Evolutionary conservation across 2,888 invertebrate species (phyloP).

Genomic region (Bembecia ichneumoniformis): DNA sequence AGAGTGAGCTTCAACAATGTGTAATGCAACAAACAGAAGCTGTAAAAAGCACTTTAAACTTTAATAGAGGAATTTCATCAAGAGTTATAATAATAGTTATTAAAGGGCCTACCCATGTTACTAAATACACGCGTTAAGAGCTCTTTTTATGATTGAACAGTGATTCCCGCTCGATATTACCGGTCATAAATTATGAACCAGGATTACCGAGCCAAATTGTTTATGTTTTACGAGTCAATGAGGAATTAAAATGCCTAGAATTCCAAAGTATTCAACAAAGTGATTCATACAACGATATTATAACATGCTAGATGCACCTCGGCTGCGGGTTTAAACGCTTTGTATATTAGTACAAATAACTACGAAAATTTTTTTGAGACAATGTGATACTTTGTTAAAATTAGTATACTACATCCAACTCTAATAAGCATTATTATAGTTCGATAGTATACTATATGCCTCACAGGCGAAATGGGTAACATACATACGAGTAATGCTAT

Average conservation of each 20-base stretch:
- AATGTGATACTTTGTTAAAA: too few relatives aligned
- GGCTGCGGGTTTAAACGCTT: too few relatives aligned
- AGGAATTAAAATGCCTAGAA: background rate
- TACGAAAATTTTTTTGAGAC: too few relatives aligned
- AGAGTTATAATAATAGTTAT: slow-evolving; percentile 66
- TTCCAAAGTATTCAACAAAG: background rate
- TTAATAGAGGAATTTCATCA: slow-evolving; percentile 54
- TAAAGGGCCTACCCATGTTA: slow-evolving; percentile 55
- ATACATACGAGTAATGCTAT: too few relatives aligned
- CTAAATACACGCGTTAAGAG: slow-evolving; percentile 61
- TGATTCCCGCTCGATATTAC: slow-evolving; percentile 57
- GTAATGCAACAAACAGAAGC: slow-evolving; percentile 23
- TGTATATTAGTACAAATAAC: too few relatives aligned
- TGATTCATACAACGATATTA: background rate
- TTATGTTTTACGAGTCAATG: slow-evolving; percentile 29
- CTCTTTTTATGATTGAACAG: slow-evolving; percentile 66
- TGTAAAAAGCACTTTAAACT: slow-evolving; percentile 24
- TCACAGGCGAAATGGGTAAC: too few relatives aligned
- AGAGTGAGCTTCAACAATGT: background rate
- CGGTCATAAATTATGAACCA: slow-evolving; percentile 49
- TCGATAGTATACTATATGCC: too few relatives aligned
- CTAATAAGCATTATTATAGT: too few relatives aligned
- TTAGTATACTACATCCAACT: too few relatives aligned
- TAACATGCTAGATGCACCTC: too few relatives aligned
- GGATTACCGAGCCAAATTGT: slow-evolving; percentile 59